phyloP scores from a whole-genome alignment of 2,888 invertebrate species.

The Patella depressa region DNA sequence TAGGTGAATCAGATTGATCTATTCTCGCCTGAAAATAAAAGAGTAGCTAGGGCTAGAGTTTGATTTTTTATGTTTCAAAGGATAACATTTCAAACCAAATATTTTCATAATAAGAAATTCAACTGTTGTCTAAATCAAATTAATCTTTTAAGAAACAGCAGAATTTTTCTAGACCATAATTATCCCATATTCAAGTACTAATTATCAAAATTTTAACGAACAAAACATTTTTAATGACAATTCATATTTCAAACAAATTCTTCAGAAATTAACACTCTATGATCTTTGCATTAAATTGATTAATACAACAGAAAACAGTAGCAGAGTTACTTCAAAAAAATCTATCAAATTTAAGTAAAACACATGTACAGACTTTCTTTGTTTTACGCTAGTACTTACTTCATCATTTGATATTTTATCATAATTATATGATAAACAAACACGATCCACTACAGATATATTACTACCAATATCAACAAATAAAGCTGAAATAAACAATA shows the following conservation, averaged over 20 bases:
- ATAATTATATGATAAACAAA: conserved; percentile 67
- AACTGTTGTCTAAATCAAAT: no score
- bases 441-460: conserved; percentile 64
- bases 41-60: no score
- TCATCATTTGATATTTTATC: conserved; percentile 53
- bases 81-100: no score
- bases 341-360: not conserved
- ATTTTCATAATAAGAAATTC: no score
- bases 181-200: no score
- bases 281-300: not conserved
- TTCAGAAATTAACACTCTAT: no score
- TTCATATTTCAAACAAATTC: no score
- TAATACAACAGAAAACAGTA: not conserved
- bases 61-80: no score
- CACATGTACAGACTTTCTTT: not conserved
- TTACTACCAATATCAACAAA: conserved; percentile 69
- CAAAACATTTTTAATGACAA: no score
- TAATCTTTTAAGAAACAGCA: no score
- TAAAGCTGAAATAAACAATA: conserved; percentile 51
- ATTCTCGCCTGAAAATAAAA: conserved; percentile 41
- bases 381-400: conserved; percentile 29
- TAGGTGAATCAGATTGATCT: conserved; percentile 50
- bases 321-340: not conserved
- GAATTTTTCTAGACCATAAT: no score
- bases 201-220: no score